phyloP scores from a whole-genome alignment of 2,888 invertebrate species.

The Catonia carolina region DNA sequence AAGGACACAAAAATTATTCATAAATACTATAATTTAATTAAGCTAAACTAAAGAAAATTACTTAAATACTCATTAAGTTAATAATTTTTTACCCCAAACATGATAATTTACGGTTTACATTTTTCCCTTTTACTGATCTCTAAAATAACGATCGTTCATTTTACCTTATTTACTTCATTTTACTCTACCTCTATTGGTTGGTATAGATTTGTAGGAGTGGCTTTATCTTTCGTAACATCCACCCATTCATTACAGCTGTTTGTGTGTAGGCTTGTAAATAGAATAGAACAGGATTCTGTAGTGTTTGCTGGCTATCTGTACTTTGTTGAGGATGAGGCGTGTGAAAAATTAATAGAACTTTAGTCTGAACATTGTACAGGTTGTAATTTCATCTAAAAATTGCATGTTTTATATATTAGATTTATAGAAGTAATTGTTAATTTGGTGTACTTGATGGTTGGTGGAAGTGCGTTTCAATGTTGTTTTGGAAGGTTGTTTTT shows the following conservation, averaged over 20 bases:
- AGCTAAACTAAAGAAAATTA: background rate
- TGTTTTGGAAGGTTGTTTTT: too few species aligned
- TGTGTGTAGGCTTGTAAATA: constrained; percentile 13
- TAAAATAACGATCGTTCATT: constrained; percentile 23
- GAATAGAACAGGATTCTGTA: background rate
- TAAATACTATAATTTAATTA: background rate
- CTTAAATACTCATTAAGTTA: background rate
- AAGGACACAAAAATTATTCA: background rate
- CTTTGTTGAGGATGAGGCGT: constrained; percentile 5
- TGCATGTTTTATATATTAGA: too few species aligned
- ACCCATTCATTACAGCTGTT: constrained; percentile 29
- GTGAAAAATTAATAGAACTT: constrained; percentile 12
- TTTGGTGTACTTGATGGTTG: too few species aligned
- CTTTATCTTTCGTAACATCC: constrained; percentile 26
- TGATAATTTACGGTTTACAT: background rate
- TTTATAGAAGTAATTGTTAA: too few species aligned
- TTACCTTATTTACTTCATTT: constrained; percentile 12
- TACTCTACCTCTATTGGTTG: constrained; percentile 18
- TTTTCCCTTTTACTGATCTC: background rate
- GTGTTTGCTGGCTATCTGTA: constrained; percentile 8
- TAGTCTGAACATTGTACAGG: too few species aligned
- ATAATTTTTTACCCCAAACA: background rate
- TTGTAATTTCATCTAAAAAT: too few species aligned
- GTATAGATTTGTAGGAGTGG: constrained; percentile 22
- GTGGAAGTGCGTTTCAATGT: too few species aligned